Conservation (phyloP, 1,140 invertebrate genomes). For the Leptonema lineaticorne region DNA sequence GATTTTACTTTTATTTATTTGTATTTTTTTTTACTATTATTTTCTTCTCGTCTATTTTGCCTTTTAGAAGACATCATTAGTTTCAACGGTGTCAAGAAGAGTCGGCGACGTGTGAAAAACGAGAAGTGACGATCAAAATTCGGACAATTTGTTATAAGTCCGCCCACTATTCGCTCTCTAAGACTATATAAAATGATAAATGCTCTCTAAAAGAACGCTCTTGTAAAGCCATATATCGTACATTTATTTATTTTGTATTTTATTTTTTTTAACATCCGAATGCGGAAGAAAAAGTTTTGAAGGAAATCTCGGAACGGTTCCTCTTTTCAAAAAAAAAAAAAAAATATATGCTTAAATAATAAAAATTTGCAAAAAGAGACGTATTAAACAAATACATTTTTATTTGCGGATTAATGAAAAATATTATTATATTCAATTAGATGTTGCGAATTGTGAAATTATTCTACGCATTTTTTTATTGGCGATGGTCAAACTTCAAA, state of each 20-base stretch:
- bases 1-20: neutral
- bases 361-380: no score
- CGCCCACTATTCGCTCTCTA: constrained; percentile 19
- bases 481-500: neutral
- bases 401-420: no score
- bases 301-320: no score
- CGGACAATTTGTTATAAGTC: constrained; percentile 33
- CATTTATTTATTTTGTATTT: neutral
- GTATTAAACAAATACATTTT: no score
- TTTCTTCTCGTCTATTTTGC: constrained; percentile 16
- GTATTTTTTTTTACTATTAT: neutral
- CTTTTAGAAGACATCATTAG: constrained; percentile 33
- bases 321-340: no score
- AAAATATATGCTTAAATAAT: no score
- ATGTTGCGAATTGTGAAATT: no score
- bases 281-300: no score
- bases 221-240: neutral
- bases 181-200: neutral
- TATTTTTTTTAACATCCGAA: no score
- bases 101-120: constrained; percentile 31
- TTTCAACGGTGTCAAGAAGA: constrained; percentile 31
- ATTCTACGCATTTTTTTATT: no score
- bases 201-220: neutral
- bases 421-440: no score
- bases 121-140: constrained; percentile 28